Evolutionary conservation across 2,797 vertebrate genomes (phyloP).

Genomic region (Schizopygopsis malacanthus): DNA sequence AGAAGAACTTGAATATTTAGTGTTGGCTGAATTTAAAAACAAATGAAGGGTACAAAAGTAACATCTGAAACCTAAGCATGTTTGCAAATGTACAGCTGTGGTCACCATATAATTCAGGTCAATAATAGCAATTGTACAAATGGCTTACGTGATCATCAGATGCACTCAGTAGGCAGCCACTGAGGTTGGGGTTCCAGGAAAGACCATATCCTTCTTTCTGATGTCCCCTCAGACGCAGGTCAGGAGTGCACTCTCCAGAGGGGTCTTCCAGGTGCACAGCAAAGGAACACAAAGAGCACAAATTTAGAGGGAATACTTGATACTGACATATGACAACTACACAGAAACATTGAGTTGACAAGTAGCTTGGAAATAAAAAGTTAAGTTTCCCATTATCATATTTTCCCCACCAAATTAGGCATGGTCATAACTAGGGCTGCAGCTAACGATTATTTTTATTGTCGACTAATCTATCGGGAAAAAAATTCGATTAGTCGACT

Average conservation of each 20-base stretch:
- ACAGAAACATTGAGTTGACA: not conserved
- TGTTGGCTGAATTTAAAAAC: not conserved
- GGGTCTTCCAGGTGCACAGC: conserved; percentile 79
- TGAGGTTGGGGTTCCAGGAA: conserved; percentile 98
- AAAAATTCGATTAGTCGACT: no score
- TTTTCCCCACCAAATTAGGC: not conserved
- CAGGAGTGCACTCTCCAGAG: conserved; percentile 96
- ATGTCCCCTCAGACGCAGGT: conserved; percentile 92
- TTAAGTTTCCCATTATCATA: not conserved
- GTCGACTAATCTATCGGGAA: no score
- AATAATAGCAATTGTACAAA: not conserved
- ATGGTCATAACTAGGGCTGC: not conserved
- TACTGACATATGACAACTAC: not conserved
- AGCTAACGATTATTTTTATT: no score
- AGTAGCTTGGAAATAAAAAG: not conserved
- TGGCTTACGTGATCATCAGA: conserved; percentile 94
- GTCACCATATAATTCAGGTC: not conserved
- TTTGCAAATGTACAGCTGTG: not conserved
- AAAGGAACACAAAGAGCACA: not conserved
- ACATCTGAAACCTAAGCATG: not conserved
- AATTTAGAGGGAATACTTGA: not conserved
- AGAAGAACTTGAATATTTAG: not conserved
- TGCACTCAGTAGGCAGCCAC: conserved; percentile 94
- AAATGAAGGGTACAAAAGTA: not conserved
- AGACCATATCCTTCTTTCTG: conserved; percentile 98